Evolutionary conservation across 1,140 invertebrate species (phyloP).

Genomic region (Pentalonia nigronervosa): DNA sequence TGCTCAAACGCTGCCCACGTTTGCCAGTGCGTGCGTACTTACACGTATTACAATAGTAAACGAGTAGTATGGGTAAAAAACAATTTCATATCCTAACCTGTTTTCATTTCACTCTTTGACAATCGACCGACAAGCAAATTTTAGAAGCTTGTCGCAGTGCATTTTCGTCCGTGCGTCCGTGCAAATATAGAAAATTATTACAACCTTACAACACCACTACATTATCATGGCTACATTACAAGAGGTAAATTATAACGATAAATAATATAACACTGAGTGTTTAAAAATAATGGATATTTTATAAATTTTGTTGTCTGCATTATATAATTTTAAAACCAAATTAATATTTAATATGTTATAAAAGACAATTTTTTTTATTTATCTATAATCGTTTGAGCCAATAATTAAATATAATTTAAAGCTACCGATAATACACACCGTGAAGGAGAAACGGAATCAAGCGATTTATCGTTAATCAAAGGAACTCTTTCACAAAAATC

Average conservation of each 20-base stretch:
- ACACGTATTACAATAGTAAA: not conserved
- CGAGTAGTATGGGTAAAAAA: not conserved
- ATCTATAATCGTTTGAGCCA: not conserved
- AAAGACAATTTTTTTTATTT: not conserved
- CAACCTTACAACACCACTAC: not conserved
- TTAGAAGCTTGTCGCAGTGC: not conserved
- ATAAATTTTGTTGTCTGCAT: not conserved
- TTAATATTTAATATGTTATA: not conserved
- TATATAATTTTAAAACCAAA: not conserved
- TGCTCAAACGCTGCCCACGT: not conserved
- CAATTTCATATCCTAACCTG: not conserved
- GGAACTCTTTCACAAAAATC: not conserved
- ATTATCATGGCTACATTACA: conserved; percentile 21
- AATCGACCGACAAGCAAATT: not conserved
- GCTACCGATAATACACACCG: not conserved
- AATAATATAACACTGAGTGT: not conserved
- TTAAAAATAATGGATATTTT: not conserved
- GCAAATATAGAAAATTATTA: not conserved
- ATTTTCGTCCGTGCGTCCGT: not conserved
- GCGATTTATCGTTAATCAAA: not conserved
- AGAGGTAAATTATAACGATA: conserved; percentile 6
- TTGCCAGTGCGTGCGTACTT: not conserved
- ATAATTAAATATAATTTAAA: not conserved
- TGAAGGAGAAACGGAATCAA: not conserved
- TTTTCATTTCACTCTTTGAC: not conserved